phyloP scores from a whole-genome alignment of 2,888 invertebrate genomes.

The Chloroclysta siterata region DNA sequence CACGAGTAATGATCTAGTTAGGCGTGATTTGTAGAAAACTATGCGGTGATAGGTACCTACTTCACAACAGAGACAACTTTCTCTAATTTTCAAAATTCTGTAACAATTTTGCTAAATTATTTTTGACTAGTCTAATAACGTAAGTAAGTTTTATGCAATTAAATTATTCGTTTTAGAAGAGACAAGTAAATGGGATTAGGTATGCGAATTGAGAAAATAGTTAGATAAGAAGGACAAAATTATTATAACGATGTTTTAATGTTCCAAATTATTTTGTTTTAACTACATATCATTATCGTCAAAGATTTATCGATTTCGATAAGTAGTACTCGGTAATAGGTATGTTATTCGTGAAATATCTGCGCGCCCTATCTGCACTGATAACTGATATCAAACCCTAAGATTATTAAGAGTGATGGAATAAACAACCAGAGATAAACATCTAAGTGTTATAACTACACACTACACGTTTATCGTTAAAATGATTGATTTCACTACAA shows the following conservation, averaged over 20 bases:
- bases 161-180: too few relatives aligned
- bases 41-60: neutral
- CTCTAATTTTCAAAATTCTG: neutral
- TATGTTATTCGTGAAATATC: neutral
- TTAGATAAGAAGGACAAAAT: too few relatives aligned
- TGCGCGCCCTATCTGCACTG: neutral
- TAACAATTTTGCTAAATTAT: too few relatives aligned
- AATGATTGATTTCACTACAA: too few relatives aligned
- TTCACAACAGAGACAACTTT: neutral
- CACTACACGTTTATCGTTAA: neutral
- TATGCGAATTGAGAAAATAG: too few relatives aligned
- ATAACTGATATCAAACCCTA: neutral
- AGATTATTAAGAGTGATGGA: neutral
- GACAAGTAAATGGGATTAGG: too few relatives aligned
- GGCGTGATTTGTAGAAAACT: neutral
- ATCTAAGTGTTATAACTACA: neutral
- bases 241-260: too few relatives aligned
- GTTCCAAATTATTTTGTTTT: neutral
- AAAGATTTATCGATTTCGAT: neutral
- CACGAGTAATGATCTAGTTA: neutral
- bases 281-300: neutral
- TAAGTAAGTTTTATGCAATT: too few relatives aligned
- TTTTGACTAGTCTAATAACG: too few relatives aligned
- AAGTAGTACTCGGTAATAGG: neutral
- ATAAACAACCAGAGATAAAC: neutral